Evolutionary conservation across 1,140 invertebrate genomes (phyloP).

Genomic region (Homalodisca vitripennis): DNA sequence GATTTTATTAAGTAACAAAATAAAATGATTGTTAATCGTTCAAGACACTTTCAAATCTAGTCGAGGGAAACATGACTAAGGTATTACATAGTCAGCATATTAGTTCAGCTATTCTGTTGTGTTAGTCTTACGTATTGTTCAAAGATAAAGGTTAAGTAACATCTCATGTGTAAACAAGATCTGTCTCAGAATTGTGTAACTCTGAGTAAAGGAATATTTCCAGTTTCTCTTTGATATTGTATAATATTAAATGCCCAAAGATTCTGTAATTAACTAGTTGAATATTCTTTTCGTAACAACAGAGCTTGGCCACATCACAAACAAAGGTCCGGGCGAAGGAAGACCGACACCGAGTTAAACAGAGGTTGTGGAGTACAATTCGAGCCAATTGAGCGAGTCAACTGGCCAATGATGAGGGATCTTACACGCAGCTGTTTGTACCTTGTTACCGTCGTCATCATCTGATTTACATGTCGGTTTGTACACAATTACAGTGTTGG

Average conservation of each 20-base stretch:
- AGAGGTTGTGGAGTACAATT: slow-evolving; percentile 5
- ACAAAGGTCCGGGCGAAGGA: neutral
- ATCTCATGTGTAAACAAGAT: no score
- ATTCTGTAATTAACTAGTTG: neutral
- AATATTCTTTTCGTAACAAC: neutral
- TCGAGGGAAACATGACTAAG: no score
- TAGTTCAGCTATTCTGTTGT: no score
- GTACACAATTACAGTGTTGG: neutral
- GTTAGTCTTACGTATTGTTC: no score
- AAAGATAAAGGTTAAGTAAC: no score
- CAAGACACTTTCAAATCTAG: no score
- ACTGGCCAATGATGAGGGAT: neutral
- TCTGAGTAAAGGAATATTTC: neutral
- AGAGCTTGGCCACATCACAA: neutral
- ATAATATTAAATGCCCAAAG: neutral
- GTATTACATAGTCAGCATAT: no score
- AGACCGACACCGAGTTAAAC: neutral
- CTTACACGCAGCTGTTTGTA: neutral
- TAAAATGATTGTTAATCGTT: no score
- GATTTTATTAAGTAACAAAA: no score
- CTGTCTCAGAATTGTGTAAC: neutral
- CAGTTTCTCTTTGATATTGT: neutral
- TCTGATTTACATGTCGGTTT: neutral
- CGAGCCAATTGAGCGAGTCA: slow-evolving; percentile 8
- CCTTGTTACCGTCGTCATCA: neutral